A percentile compares a stretch with the other conserved stretches of the same genome.
phyloP scores from a whole-genome alignment of 1,140 invertebrate genomes.

The Cotesia chilonis region DNA sequence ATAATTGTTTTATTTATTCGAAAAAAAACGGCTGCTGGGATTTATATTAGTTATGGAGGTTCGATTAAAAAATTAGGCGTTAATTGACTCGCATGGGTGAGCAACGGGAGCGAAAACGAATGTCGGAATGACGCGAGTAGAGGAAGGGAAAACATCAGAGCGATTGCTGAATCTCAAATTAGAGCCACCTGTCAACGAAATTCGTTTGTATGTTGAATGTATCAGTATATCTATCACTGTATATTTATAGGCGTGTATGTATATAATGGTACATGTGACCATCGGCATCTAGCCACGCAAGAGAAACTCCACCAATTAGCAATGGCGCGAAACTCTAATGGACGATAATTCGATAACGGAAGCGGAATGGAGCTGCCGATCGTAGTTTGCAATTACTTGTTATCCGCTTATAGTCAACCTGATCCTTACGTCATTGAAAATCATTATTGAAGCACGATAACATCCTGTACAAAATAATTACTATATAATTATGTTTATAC shows the following conservation, averaged over 20 bases:
- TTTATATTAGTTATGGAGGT: background rate
- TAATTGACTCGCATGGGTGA: conserved; percentile 27
- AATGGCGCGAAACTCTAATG: conserved; percentile 38
- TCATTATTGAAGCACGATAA: conserved; percentile 15
- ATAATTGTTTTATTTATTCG: background rate
- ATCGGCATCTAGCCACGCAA: conserved; percentile 28
- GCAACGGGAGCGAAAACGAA: conserved; percentile 2
- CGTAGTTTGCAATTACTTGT: conserved; percentile 37
- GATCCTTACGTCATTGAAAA: conserved; percentile 9
- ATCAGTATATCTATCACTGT: too few species aligned
- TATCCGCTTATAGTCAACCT: conserved; percentile 31
- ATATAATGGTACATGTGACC: background rate
- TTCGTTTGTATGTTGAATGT: too few species aligned
- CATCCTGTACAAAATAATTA: background rate
- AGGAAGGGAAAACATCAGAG: conserved; percentile 15
- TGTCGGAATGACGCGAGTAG: background rate
- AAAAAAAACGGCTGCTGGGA: background rate
- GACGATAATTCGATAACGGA: conserved; percentile 42
- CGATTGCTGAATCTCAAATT: conserved; percentile 21
- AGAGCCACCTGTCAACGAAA: conserved; percentile 8
- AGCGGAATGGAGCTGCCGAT: conserved; percentile 37
- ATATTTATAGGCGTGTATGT: too few species aligned
- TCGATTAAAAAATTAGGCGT: conserved; percentile 28
- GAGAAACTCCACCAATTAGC: conserved; percentile 50
- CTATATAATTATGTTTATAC: conserved; percentile 4